Evolutionary conservation across 53 echinoderm and acorn worm genomes (phyloP).

Genomic region (Arbacia lixula): DNA sequence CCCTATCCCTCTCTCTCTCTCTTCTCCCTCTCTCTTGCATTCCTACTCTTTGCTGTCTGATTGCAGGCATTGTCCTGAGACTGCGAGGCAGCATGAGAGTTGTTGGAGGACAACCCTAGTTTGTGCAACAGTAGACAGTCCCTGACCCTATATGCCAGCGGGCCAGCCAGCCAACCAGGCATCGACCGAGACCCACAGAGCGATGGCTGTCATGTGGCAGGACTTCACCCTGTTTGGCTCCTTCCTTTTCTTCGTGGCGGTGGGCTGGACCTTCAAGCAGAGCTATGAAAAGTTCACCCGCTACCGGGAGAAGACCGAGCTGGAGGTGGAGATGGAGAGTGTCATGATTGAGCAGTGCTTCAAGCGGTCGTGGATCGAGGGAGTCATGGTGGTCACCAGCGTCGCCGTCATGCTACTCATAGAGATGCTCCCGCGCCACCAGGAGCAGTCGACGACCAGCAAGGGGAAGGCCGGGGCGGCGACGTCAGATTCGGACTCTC

Average conservation of each 20-base stretch:
- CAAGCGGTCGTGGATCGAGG: conserved; percentile 67
- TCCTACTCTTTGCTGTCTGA: no score
- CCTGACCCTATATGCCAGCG: no score
- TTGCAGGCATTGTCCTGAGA: no score
- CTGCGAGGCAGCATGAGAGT: no score
- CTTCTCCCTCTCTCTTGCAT: neutral
- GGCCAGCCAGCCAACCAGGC: no score
- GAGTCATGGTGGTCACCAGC: conserved; percentile 61
- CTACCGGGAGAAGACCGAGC: conserved; percentile 49
- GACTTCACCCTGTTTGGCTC: conserved; percentile 84
- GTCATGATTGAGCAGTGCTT: conserved; percentile 75
- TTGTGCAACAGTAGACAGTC: no score
- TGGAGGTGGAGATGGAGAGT: conserved; percentile 56
- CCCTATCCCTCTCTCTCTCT: neutral
- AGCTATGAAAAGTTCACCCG: conserved; percentile 73
- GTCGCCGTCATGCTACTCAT: conserved; percentile 64
- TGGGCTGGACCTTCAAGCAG: conserved; percentile 84
- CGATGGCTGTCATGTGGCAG: conserved; percentile 76
- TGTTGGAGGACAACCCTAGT: no score
- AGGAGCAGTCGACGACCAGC: no score
- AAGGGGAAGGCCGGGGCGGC: conserved; percentile 43
- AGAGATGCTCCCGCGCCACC: conserved; percentile 50
- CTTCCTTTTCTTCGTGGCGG: conserved; percentile 79
- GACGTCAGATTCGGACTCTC: conserved; percentile 25
- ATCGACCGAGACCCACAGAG: no score